A percentile compares a stretch with the other conserved stretches of the same genome.
These are phyloP conservation scores for Altica lythri DNA, from an alignment of 2,888 invertebrate genomes.

Conservation along the genomic window DNA sequence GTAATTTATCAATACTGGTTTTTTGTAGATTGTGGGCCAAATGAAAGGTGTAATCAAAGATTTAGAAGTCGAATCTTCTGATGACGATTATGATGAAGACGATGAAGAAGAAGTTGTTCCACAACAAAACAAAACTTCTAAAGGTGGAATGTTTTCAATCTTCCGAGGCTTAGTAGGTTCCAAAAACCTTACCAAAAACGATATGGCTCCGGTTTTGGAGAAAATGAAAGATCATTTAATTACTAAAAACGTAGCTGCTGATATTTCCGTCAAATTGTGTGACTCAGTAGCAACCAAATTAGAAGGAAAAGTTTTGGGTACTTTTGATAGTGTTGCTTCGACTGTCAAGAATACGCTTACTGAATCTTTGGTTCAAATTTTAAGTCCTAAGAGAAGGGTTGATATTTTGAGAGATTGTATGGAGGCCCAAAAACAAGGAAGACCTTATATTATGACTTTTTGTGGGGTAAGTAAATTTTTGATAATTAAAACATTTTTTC, in stretches of 20 bases:
- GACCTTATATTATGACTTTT: constrained; percentile 95
- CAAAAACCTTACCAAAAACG: constrained; percentile 80
- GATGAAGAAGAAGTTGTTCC: constrained; percentile 56
- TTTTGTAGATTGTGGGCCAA: constrained; percentile 73
- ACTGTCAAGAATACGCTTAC: constrained; percentile 87
- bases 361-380: constrained; percentile 89
- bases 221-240: constrained; percentile 96
- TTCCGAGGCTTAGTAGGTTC: constrained; percentile 85
- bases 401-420: constrained; percentile 96
- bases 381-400: constrained; percentile 92
- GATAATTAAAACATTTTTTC: too few species aligned
- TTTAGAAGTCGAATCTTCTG: constrained; percentile 77
- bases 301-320: constrained; percentile 91
- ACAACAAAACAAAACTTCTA: constrained; percentile 41
- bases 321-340: constrained; percentile 89
- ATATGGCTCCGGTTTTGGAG: constrained; percentile 86
- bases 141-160: constrained; percentile 78
- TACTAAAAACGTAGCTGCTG: constrained; percentile 95
- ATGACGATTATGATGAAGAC: constrained; percentile 68
- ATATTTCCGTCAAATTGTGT: constrained; percentile 92
- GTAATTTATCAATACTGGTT: too few species aligned
- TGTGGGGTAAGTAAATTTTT: constrained; percentile 87
- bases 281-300: constrained; percentile 89
- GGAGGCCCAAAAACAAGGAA: constrained; percentile 76
- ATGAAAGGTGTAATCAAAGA: constrained; percentile 85